Conservation (phyloP, 2,888 invertebrate species). For the Sturmia bella region DNA sequence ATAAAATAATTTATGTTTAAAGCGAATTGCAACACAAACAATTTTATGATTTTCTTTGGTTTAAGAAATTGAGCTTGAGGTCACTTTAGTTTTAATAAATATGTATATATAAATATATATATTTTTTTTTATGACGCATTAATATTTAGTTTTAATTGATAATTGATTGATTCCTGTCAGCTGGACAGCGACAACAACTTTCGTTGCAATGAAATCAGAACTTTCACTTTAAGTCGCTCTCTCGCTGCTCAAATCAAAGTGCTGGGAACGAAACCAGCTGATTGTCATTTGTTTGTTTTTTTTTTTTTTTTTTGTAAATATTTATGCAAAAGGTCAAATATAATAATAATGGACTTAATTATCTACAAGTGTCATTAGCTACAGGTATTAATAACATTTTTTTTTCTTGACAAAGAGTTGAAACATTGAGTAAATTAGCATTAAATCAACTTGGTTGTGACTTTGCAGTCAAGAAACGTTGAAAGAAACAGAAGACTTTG, state of each 20-base stretch:
- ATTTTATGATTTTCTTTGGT: no score
- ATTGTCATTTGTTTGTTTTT: conserved; percentile 9
- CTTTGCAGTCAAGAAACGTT: no score
- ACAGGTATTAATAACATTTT: neutral
- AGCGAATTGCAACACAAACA: no score
- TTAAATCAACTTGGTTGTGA: no score
- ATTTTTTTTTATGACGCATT: no score
- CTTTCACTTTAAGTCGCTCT: conserved; percentile 46
- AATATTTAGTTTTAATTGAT: conserved; percentile 50
- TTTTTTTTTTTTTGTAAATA: neutral
- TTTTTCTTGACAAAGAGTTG: conserved; percentile 23
- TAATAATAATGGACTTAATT: conserved; percentile 30
- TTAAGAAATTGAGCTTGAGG: no score
- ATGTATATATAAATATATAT: no score
- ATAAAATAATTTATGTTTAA: no score
- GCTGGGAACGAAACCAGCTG: conserved; percentile 36
- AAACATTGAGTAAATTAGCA: neutral
- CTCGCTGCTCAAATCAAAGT: neutral
- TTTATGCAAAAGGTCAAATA: conserved; percentile 50
- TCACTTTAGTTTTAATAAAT: no score
- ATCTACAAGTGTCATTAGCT: neutral
- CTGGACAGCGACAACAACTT: conserved; percentile 17
- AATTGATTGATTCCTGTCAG: conserved; percentile 62
- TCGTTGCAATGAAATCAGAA: conserved; percentile 27
- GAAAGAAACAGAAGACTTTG: no score